Base-by-base conservation (phyloP, 2,113 vertebrate genomes). In the Lasiurus cinereus region DNA sequence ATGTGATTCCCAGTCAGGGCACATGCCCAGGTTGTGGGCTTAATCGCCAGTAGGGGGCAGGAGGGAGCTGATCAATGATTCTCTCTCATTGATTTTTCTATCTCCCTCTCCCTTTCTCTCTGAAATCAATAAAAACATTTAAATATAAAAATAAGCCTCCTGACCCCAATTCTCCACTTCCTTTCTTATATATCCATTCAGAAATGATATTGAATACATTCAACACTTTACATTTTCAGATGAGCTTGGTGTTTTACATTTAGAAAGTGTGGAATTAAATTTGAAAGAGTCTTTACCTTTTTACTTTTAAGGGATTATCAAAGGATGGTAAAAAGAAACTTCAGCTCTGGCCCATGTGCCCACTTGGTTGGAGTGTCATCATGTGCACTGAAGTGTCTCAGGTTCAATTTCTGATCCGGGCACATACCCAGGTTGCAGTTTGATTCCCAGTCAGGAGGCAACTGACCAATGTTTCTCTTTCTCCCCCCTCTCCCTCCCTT, bases 211-310 rank as follows among this genome's bases (percentile, higher is more conserved):
- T 31, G 16, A 48, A 33, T 62, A 90, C 50, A 84, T 62, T 90
- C 90, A 83, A 50, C 9, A 16, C 5, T 46, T 80, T 70, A 62
- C 33, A 69, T 88, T 87, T 87, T 64, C 50, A 87, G n/a, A 87
- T 79, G 19, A 70, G 24, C 13, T 92, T 94, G 14, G 43, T 70
- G 31, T 64, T 90, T 79, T 67, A 59, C 27, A 13, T 66, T 87
- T 97, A 83, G 74, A 48, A 83, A 79, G 33, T 66, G 1, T 36
- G 43, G 27, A 27, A 66, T 52, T 87, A 85, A 43, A 1, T 82
- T 94, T 93, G 83, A 67, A 27, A 62, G n/a, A 59, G 31, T 72
- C 73, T 87, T 94, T 89, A 95, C 39, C 52, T 94, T 84, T 69
- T 48, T 15, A n/a, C 36, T 48, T 88, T 79, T 88, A 64, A 79